Base-by-base conservation (phyloP, 1,140 invertebrate genomes). In the Nilaparvata lugens region DNA sequence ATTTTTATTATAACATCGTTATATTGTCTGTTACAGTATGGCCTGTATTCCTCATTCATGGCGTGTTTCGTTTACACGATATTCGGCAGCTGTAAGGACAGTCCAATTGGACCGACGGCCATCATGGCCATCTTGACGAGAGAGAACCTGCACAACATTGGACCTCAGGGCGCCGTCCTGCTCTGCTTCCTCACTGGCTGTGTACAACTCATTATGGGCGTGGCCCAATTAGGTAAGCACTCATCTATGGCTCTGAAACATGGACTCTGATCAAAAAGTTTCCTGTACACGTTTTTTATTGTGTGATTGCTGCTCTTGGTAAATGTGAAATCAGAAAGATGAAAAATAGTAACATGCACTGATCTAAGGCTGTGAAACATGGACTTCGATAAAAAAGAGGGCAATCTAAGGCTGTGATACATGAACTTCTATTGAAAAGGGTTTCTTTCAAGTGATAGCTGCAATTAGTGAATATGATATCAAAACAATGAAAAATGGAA, bases 21-120 rank as follows among this genome's bases (percentile, higher is more conserved):
- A n/a, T 38, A 14, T 54, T 31, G 4, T 57, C 38, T 66, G 62
- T 75, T 76, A 28, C 70, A 83, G 82, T 88, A 87, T 74, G 92
- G 91, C 16, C 76, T 95, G 2, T 95, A 94, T 72, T 91, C 90
- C 0, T 87, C 89, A 1, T 94, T 95, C 75, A 87, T 93, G 81
- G 87, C 84, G 1, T 86, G 83, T 69, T 89, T 90, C 68, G 78
- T 91, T 0, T 91, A 91, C 70, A 81, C 83, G 31, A 72, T 91
- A 16, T 79, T 91, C 64, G 88, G 88, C 14, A 88, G 84, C 28
- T 83, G 84, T 60, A 88, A 87, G 72, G 86, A 89, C 64, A 81
- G 87, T 42, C 84, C 87, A 3, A 81, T 87, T 52, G 85, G 84
- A 1, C 85, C 85, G 1, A 83, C 85, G 1, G 85, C 85, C 1